Percentiles rank a stretch among this genome's conserved stretches.
Evolutionary conservation across 2,797 vertebrate species (phyloP).

Genomic region (Sandelia bainsii): DNA sequence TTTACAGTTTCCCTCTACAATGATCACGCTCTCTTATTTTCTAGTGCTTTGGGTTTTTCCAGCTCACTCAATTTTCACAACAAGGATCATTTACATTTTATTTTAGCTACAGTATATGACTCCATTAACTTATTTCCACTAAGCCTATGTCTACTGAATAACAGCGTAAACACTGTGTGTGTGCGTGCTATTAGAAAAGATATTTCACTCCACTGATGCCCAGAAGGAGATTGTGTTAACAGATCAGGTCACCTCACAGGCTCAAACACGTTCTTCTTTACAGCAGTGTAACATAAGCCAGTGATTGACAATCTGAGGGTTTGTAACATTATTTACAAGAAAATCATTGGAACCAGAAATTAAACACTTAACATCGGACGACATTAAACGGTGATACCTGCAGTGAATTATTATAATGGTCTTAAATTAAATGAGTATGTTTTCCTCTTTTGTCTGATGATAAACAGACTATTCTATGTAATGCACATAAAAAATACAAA

Average conservation of each 20-base stretch:
- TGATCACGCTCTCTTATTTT: conserved; percentile 36
- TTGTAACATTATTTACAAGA: too few relatives aligned
- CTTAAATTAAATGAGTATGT: too few relatives aligned
- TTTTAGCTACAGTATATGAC: conserved; percentile 14
- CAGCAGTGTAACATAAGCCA: not conserved
- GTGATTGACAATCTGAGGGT: not conserved
- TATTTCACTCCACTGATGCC: not conserved
- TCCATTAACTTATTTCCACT: conserved; percentile 17
- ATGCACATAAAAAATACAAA: too few relatives aligned
- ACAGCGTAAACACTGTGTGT: conserved; percentile 20
- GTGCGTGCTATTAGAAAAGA: not conserved
- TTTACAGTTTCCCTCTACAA: conserved; percentile 42
- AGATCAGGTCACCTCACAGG: not conserved
- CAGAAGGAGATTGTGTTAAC: not conserved
- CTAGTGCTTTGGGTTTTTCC: conserved; percentile 27
- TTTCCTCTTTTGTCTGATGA: too few relatives aligned
- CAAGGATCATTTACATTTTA: conserved; percentile 23
- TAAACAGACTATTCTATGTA: too few relatives aligned
- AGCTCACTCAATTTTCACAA: conserved; percentile 26
- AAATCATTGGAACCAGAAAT: too few relatives aligned
- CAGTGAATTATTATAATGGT: too few relatives aligned
- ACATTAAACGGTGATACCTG: too few relatives aligned
- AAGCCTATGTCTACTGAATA: not conserved
- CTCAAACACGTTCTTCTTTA: too few relatives aligned
- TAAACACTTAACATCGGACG: too few relatives aligned